Evolutionary conservation across 2,888 invertebrate genomes (phyloP).

Genomic region (Caenorhabditis doughertyi): DNA sequence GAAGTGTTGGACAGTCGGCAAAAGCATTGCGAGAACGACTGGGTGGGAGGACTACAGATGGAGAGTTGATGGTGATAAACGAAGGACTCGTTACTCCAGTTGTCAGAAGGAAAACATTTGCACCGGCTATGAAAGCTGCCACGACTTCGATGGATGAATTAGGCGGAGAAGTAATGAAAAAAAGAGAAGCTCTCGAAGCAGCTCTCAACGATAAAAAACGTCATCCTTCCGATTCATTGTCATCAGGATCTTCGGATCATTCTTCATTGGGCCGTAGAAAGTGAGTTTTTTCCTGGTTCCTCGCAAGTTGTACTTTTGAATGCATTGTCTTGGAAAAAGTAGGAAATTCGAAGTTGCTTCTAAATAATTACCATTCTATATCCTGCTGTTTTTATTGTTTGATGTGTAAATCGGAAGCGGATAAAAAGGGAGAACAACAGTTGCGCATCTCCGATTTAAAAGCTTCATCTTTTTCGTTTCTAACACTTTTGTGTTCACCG

Average conservation of each 20-base stretch:
- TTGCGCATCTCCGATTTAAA: slow-evolving; percentile 18
- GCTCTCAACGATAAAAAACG: slow-evolving; percentile 49
- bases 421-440: slow-evolving; percentile 27
- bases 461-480: slow-evolving; percentile 19
- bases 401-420: slow-evolving; percentile 33
- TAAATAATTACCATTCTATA: slow-evolving; percentile 27
- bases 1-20: slow-evolving; percentile 63
- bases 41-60: slow-evolving; percentile 70
- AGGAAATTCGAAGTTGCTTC: slow-evolving; percentile 21
- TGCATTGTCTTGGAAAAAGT: background rate
- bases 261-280: slow-evolving; percentile 40
- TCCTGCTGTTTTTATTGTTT: slow-evolving; percentile 16
- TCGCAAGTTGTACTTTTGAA: background rate
- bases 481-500: slow-evolving; percentile 23
- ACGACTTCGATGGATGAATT: slow-evolving; percentile 39
- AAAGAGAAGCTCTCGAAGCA: slow-evolving; percentile 55
- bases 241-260: slow-evolving; percentile 45
- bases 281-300: slow-evolving; percentile 50
- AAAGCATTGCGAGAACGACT: slow-evolving; percentile 72
- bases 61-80: slow-evolving; percentile 78
- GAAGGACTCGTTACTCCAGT: slow-evolving; percentile 80
- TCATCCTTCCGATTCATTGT: slow-evolving; percentile 52
- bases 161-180: slow-evolving; percentile 49
- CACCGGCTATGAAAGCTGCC: slow-evolving; percentile 34
- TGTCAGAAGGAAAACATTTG: slow-evolving; percentile 75